Conservation (phyloP, 2,888 invertebrate species). For the Sicus ferrugineus region DNA sequence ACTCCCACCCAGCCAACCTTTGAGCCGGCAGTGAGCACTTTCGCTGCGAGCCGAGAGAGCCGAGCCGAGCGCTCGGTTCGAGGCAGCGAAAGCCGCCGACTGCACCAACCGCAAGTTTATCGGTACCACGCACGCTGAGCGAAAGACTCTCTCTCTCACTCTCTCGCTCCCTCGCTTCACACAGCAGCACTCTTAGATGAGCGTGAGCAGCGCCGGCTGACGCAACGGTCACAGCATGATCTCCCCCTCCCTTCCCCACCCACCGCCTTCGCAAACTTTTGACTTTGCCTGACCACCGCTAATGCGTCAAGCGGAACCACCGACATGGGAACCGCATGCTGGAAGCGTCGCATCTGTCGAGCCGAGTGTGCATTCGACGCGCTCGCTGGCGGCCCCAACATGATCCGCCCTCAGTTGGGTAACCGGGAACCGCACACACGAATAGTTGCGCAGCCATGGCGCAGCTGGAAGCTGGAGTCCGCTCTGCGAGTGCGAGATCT, state of each 20-base stretch:
- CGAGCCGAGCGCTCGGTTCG: neutral
- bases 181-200: neutral
- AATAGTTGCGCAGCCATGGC: neutral
- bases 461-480: constrained; percentile 24
- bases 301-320: neutral
- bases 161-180: neutral
- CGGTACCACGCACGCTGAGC: neutral
- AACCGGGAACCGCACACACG: neutral
- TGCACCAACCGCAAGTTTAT: neutral
- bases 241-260: neutral
- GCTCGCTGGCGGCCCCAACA: neutral
- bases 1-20: too few relatives aligned
- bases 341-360: constrained; percentile 3
- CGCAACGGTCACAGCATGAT: neutral
- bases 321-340: constrained; percentile 9
- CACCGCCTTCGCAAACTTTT: neutral
- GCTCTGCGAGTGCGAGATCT: neutral
- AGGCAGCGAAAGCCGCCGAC: neutral
- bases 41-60: constrained; percentile 10
- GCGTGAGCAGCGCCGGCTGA: neutral
- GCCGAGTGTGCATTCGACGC: neutral
- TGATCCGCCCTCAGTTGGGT: neutral
- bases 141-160: neutral
- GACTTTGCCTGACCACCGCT: neutral
- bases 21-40: constrained; percentile 11